A percentile compares a stretch with the other conserved stretches of the same genome.
Evolutionary conservation across 2,888 invertebrate genomes (phyloP).

Genomic region (Cabera pusaria): DNA sequence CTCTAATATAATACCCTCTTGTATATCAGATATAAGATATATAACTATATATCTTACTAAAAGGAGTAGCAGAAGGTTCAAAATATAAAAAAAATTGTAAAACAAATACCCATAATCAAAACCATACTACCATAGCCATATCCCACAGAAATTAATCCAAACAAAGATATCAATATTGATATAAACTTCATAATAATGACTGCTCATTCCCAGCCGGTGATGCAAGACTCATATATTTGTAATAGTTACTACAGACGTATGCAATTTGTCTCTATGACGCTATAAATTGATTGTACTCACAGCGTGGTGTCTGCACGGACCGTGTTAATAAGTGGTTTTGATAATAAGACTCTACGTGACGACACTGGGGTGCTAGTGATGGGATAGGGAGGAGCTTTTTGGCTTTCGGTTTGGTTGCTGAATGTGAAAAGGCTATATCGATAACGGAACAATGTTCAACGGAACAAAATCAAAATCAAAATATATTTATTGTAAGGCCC

Average conservation of each 20-base stretch:
- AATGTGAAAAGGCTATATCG: too few relatives aligned
- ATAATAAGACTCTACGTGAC: slow-evolving; percentile 40
- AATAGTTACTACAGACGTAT: slow-evolving; percentile 24
- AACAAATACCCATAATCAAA: too few relatives aligned
- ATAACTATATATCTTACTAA: too few relatives aligned
- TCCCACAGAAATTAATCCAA: slow-evolving; percentile 3
- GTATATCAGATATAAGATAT: too few relatives aligned
- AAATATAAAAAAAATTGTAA: too few relatives aligned
- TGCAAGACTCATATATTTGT: slow-evolving; percentile 20
- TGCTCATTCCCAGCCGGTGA: slow-evolving; percentile 5
- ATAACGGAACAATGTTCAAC: too few relatives aligned
- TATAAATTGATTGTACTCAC: slow-evolving; percentile 75
- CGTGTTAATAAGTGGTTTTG: slow-evolving; percentile 63
- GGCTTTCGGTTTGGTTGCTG: too few relatives aligned
- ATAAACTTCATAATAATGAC: slow-evolving; percentile 40
- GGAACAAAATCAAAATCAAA: too few relatives aligned
- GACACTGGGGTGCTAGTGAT: slow-evolving; percentile 3
- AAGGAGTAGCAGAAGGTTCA: too few relatives aligned
- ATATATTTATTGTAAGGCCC: too few relatives aligned
- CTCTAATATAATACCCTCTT: too few relatives aligned
- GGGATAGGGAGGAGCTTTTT: too few relatives aligned
- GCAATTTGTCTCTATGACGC: slow-evolving; percentile 59
- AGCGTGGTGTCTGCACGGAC: slow-evolving; percentile 60
- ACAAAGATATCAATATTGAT: slow-evolving; percentile 12
- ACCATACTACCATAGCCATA: not conserved